phyloP scores from a whole-genome alignment of 2,113 vertebrate genomes.

The Morphnarchus princeps region DNA sequence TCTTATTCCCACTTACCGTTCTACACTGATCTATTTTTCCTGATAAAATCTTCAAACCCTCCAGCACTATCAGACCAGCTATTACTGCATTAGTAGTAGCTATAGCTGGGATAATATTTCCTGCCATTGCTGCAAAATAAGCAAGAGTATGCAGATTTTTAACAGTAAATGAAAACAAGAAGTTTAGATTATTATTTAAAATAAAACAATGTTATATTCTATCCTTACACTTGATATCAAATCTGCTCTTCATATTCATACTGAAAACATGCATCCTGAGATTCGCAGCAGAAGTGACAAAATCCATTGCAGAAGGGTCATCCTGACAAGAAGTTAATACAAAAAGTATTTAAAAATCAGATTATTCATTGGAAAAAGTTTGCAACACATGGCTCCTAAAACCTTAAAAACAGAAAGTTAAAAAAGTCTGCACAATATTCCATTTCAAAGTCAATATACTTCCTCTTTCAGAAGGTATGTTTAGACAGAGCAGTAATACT shows the following conservation, averaged over 20 bases:
- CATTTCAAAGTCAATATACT: neutral
- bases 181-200: neutral
- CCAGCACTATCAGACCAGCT: constrained; percentile 93
- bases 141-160: neutral
- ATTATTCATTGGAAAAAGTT: neutral
- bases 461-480: neutral
- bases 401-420: neutral
- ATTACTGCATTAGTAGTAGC: constrained; percentile 98
- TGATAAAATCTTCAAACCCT: constrained; percentile 91
- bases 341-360: neutral
- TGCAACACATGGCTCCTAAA: neutral
- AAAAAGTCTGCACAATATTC: neutral
- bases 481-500: neutral
- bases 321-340: constrained; percentile 78
- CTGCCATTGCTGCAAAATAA: constrained; percentile 91
- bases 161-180: neutral
- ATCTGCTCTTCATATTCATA: constrained; percentile 98
- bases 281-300: constrained; percentile 94
- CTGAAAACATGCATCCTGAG: constrained; percentile 98
- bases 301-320: constrained; percentile 94
- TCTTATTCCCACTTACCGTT: constrained; percentile 77
- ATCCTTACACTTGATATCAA: constrained; percentile 96
- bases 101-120: constrained; percentile 98
- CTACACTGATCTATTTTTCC: constrained; percentile 92
- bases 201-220: neutral